Percentiles rank a stretch among this genome's conserved stretches.
These are phyloP conservation scores for Alectura lathami DNA, from an alignment of 2,113 vertebrate genomes.

Conservation along the genomic window DNA sequence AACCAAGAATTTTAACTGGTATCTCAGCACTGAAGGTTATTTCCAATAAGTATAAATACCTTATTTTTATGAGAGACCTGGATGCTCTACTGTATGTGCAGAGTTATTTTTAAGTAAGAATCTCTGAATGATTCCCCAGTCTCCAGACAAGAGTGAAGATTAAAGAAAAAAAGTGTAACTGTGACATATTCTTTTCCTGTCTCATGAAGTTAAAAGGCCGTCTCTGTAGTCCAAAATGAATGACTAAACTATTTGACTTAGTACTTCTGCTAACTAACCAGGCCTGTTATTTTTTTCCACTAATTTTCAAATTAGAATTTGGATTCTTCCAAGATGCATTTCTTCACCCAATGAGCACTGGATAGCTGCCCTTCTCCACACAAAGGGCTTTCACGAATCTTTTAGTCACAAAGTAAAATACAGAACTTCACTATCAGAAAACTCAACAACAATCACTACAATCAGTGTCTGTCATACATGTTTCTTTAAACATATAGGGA, in stretches of 20 bases:
- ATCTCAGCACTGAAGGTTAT: not conserved
- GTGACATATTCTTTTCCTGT: conserved; percentile 43
- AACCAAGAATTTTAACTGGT: not conserved
- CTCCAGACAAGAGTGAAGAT: conserved; percentile 1
- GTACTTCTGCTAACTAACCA: conserved; percentile 29
- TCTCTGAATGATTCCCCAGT: not conserved
- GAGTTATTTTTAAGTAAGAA: not conserved
- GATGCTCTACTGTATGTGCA: not conserved
- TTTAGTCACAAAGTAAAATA: not conserved
- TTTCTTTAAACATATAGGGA: not conserved
- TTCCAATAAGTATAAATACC: not conserved
- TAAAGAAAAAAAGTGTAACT: conserved; percentile 1
- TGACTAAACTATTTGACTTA: conserved; percentile 37
- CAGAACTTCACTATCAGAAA: not conserved
- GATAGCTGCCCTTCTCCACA: not conserved
- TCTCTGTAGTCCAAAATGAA: conserved; percentile 51
- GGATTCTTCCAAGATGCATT: conserved; percentile 34
- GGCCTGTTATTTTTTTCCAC: conserved; percentile 41
- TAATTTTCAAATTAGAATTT: conserved; percentile 52
- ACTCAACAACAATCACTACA: not conserved
- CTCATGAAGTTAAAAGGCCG: conserved; percentile 28
- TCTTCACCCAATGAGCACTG: not conserved
- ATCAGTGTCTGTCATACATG: not conserved
- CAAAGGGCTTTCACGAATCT: not conserved
- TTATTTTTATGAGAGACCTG: conserved; percentile 10